phyloP scores from a whole-genome alignment of 2,797 vertebrate species.

The Betta splendens region DNA sequence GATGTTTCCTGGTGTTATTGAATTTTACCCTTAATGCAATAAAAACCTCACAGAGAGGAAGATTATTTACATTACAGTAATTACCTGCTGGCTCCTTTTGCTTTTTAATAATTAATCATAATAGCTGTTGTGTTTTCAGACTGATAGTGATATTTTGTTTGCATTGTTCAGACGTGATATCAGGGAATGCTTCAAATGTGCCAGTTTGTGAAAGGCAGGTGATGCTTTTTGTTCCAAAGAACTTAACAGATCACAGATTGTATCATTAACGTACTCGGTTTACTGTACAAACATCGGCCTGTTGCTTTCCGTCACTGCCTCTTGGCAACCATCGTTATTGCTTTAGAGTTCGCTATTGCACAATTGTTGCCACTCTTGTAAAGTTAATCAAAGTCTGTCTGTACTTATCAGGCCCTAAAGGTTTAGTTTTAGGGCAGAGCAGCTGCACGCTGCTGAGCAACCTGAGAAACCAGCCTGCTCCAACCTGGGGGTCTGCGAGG shows the following conservation, averaged over 20 bases:
- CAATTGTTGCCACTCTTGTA: slow-evolving; percentile 11
- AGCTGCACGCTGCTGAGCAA: slow-evolving; percentile 50
- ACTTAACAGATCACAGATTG: background rate
- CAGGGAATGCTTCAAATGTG: background rate
- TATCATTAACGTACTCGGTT: background rate
- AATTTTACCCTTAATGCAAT: background rate
- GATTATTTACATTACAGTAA: background rate
- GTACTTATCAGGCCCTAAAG: slow-evolving; percentile 22
- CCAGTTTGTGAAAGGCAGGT: background rate
- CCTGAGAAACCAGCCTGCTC: slow-evolving; percentile 56
- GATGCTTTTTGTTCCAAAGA: background rate
- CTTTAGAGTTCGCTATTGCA: slow-evolving; percentile 6
- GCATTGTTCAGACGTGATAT: background rate
- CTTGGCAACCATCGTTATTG: slow-evolving; percentile 1
- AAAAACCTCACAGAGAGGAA: background rate
- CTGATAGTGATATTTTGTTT: background rate
- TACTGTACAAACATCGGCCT: background rate
- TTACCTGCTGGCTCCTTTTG: background rate
- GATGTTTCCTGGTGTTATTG: background rate
- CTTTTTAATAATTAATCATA: too few species aligned
- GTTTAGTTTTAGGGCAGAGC: slow-evolving; percentile 39
- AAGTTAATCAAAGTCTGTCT: slow-evolving; percentile 31
- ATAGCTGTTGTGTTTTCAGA: background rate
- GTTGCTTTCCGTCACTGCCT: slow-evolving; percentile 1
- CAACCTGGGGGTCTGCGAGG: slow-evolving; percentile 30